A percentile compares a stretch with the other conserved stretches of the same genome.
phyloP scores from a whole-genome alignment of 2,888 invertebrate species.

The Ophion slaviceki region DNA sequence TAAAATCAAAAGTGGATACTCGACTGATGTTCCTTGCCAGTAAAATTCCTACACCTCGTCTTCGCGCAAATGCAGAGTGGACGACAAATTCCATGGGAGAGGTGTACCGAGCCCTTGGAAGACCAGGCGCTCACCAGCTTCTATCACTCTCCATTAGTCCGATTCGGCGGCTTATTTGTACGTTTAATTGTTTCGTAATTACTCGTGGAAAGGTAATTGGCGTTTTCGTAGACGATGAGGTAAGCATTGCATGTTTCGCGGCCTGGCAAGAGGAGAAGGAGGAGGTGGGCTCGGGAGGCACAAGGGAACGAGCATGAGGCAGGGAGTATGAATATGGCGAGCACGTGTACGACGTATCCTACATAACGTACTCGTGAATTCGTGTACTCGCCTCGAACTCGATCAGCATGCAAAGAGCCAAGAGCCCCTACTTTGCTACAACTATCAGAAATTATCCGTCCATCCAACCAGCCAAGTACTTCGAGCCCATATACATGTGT shows the following conservation, averaged over 20 bases:
- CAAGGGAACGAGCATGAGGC: neutral
- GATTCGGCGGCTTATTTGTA: constrained; percentile 72
- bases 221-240: constrained; percentile 72
- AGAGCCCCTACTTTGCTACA: constrained; percentile 49
- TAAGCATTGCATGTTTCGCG: constrained; percentile 77
- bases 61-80: too few species aligned
- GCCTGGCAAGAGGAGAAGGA: constrained; percentile 52
- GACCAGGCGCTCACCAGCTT: constrained; percentile 34
- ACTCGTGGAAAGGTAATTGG: constrained; percentile 73
- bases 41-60: too few species aligned
- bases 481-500: neutral
- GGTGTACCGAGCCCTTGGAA: neutral
- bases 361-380: constrained; percentile 44
- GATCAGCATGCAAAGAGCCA: constrained; percentile 55
- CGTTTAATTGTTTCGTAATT: constrained; percentile 79
- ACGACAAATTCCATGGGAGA: neutral
- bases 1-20: too few species aligned
- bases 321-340: neutral
- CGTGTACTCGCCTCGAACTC: constrained; percentile 35
- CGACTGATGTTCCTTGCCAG: too few species aligned
- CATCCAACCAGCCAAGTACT: constrained; percentile 51
- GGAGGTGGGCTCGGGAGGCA: constrained; percentile 60
- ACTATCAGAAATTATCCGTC: constrained; percentile 63
- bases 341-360: constrained; percentile 43
- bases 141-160: constrained; percentile 74